Evolutionary conservation across 2,888 invertebrate genomes (phyloP), one percentile per base, ranked within the genome.

Genomic region (Sthenelais limicola): DNA sequence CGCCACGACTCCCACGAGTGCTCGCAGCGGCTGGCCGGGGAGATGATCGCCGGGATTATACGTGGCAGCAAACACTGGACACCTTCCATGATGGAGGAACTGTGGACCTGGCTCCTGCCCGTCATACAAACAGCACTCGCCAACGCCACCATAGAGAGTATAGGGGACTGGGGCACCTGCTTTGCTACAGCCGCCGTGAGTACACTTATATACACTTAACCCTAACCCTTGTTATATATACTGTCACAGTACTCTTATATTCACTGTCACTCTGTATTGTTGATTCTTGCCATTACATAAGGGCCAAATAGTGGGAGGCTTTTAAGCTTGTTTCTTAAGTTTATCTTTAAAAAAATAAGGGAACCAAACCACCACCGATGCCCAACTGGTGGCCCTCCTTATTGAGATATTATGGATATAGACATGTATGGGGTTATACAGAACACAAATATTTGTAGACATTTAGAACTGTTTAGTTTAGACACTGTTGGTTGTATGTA

Each of bases 11-110:
- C 91, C 56, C 91, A 93, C 76, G 94, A 95, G 84, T 92, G 93
- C 77, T 91, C 91, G 81, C 96, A 96, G 84, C 90, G 94, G 51
- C 93, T 94, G 87, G 94, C 94, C 0, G 91, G 94, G 0, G 96
- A 96, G 88, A 90, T 94, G 51, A 90, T 94, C 3, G 91, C 93
- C n/a, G 91, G 94, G 0, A 87, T 94, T 0, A 90, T 96, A 26
- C 89, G 92, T n/a, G 95, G 95, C 1, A 91, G 93, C 30, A 93
- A 95, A 79, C 94, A 94, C 87, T 96, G 95, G 95, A 89, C 91
- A 0, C 92, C 91, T 77, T 88, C 89, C 0, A 91, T 84, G 84
- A 86, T 86, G 33, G 52, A 58, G 28, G 21, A 68, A 0, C 83
- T 95, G 84, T 93, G 93, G 90, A 82, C 86, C 0, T 88, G 89